Evolutionary conservation across 2,113 vertebrate genomes (phyloP).

Genomic region (Grallaria varia): DNA sequence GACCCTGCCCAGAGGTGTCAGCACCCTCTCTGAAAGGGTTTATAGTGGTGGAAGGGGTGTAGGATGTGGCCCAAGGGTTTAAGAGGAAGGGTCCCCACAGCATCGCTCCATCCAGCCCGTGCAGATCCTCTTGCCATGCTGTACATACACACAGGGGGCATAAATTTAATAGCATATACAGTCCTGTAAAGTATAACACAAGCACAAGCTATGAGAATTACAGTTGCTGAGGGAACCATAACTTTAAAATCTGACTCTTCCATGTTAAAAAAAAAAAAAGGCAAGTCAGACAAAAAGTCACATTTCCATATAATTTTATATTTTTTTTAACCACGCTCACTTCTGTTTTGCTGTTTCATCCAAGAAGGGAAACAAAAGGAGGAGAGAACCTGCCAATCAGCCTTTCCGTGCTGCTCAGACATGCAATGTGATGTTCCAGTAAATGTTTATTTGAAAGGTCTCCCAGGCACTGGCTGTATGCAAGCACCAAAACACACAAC

Average conservation of each 20-base stretch:
- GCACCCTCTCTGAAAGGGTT: neutral
- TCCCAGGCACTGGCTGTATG: neutral
- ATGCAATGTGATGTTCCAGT: neutral
- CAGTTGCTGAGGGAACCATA: slow-evolving; percentile 60
- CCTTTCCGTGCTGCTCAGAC: neutral
- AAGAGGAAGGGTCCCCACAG: neutral
- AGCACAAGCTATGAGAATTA: slow-evolving; percentile 35
- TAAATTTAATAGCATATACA: neutral
- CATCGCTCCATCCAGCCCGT: accelerated
- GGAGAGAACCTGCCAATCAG: slow-evolving; percentile 17
- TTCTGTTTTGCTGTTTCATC: slow-evolving; percentile 28
- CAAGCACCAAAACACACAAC: neutral
- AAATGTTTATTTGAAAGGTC: slow-evolving; percentile 19
- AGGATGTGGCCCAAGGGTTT: neutral
- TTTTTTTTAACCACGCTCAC: neutral
- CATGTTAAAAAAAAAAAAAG: neutral
- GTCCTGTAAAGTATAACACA: neutral
- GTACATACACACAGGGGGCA: neutral
- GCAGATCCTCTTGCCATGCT: neutral
- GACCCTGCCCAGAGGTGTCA: neutral
- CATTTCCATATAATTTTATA: slow-evolving; percentile 4
- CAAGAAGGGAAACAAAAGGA: neutral
- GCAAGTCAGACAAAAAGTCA: slow-evolving; percentile 21
- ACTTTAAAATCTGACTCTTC: slow-evolving; percentile 51
- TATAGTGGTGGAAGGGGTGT: neutral